Evolutionary conservation across 2,888 invertebrate species (phyloP), one percentile per base, ranked within the genome.

Genomic region (Incurvaria masculella): DNA sequence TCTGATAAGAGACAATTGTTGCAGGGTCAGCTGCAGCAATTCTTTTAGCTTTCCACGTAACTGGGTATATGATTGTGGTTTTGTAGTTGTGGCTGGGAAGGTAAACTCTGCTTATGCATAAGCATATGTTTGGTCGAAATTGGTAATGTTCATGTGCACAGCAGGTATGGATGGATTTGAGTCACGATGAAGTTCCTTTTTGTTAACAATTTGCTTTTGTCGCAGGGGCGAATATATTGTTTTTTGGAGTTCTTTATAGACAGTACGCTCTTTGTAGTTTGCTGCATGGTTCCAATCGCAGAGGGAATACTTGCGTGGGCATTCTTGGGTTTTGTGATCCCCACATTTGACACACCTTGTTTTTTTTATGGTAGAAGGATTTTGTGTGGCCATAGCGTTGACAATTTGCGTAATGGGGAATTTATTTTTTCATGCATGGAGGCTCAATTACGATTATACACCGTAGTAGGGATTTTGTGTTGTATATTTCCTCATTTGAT

Each of bases 341-440:
- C 52, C 55, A 23, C 57, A 57, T 49, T 57, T 57, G 1, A 59
- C 46, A 19, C 57, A 58, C 47, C 45, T 54, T 2, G 56, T 21
- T 53, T 2, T 52, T 23, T 16, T 53, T 42, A 6, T 40, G 44
- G 26, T 57, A 58, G 16, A 46, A 59, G 1, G 19, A 50, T 51
- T 54, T 41, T 1, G 57, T 58, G 45, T 59, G 56, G 1, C 55
- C 55, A 41, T 57, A 58, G 18, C 55, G 47, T 48, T 53, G 55
- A 14, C 59, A 59, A 14, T 56, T n/a, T n/a, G n/a, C n/a, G n/a
- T n/a, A n/a, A n/a, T n/a, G n/a, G n/a, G n/a, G n/a, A n/a, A n/a
- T n/a, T n/a, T n/a, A n/a, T n/a, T n/a, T n/a, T n/a, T n/a, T 44
- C n/a, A n/a, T n/a, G n/a, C n/a, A n/a, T 3, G 53, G 59, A 4